These are phyloP conservation scores for Aleiodes sp. DNA, from an alignment of 1,140 invertebrate genomes.

Conservation along the genomic window DNA sequence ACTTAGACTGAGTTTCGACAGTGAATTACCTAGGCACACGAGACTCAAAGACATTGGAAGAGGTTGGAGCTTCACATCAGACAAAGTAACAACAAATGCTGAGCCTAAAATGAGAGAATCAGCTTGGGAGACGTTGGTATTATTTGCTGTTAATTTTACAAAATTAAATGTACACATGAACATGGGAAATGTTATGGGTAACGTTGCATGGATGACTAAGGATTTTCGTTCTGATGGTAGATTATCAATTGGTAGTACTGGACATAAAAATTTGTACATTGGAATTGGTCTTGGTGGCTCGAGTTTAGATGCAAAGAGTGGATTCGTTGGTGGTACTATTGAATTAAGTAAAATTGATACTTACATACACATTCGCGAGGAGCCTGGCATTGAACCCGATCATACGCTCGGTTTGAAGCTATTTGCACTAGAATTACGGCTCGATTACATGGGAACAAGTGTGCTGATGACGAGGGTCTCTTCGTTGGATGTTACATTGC, in stretches of 20 bases:
- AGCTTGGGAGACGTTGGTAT: conserved; percentile 93
- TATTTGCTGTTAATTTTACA: conserved; percentile 96
- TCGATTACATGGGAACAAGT: conserved; percentile 97
- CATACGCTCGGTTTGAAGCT: conserved; percentile 88
- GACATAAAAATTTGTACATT: conserved; percentile 93
- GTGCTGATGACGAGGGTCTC: conserved; percentile 92
- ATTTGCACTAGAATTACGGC: conserved; percentile 84
- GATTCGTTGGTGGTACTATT: conserved; percentile 95
- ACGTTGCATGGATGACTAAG: conserved; percentile 93
- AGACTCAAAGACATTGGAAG: conserved; percentile 68
- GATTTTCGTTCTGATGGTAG: conserved; percentile 90
- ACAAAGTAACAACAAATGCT: conserved; percentile 61
- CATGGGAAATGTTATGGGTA: conserved; percentile 99
- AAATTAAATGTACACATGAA: conserved; percentile 97
- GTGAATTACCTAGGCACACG: conserved; percentile 59
- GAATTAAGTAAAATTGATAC: conserved; percentile 90
- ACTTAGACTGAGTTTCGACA: conserved; percentile 67
- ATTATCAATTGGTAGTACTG: conserved; percentile 91
- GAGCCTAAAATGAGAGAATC: conserved; percentile 69
- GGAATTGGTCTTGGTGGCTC: conserved; percentile 90
- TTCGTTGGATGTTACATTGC: conserved; percentile 78
- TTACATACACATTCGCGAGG: conserved; percentile 87
- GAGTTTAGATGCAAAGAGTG: conserved; percentile 91
- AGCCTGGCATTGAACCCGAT: conserved; percentile 87
- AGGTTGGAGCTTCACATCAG: conserved; percentile 65